Percentiles rank a stretch among this genome's conserved stretches.
These are phyloP conservation scores for Stichopus chloronotus DNA, from an alignment of 35 echinoderm and acorn worm genomes.

Conservation along the genomic window DNA sequence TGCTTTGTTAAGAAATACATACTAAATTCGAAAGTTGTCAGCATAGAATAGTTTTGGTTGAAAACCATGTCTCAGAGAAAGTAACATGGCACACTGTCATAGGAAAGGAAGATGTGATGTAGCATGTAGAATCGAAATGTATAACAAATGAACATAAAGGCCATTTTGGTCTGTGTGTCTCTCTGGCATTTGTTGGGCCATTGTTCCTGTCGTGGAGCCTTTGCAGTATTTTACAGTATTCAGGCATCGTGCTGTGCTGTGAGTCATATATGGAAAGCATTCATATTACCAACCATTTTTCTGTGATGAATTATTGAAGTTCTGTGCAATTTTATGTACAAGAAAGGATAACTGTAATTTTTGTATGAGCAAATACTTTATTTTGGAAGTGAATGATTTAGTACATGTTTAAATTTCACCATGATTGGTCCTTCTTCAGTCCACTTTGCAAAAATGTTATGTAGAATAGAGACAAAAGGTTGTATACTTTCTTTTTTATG, in stretches of 20 bases:
- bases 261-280: neutral
- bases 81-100: no score
- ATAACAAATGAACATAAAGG: no score
- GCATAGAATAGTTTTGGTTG: no score
- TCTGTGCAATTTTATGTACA: slow-evolving; percentile 7
- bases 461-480: neutral
- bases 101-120: no score
- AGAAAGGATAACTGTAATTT: no score
- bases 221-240: neutral
- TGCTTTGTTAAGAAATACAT: no score
- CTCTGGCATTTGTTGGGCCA: neutral
- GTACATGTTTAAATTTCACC: neutral
- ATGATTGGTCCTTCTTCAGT: no score
- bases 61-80: no score
- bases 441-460: neutral
- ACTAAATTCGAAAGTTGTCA: no score
- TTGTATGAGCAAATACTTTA: neutral
- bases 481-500: neutral
- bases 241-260: neutral
- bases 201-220: neutral
- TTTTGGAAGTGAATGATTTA: slow-evolving; percentile 6
- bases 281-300: slow-evolving; percentile 1
- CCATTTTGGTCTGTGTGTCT: no score
- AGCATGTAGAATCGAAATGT: no score
- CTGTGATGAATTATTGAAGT: neutral